These are phyloP conservation scores for Sylvia atricapilla DNA, from an alignment of 2,113 vertebrate species.

Conservation along the genomic window DNA sequence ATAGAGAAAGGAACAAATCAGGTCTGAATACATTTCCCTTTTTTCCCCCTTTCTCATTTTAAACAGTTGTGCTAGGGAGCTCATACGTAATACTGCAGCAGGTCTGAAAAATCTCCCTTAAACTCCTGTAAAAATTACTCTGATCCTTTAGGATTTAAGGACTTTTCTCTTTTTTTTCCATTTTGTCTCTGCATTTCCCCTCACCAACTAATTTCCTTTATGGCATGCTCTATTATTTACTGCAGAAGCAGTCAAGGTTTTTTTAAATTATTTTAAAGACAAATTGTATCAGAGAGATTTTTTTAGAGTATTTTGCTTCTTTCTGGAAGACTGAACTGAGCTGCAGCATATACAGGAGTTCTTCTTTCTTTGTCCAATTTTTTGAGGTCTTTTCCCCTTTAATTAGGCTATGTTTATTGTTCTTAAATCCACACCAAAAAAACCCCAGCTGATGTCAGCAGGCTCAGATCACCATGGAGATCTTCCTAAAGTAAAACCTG, in stretches of 20 bases:
- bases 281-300: neutral
- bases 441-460: neutral
- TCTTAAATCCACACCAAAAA: neutral
- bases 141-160: neutral
- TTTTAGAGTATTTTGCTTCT: neutral
- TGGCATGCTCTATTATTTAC: neutral
- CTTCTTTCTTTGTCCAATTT: neutral
- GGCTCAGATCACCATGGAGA: constrained; percentile 57
- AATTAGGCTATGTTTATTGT: neutral
- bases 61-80: neutral
- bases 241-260: neutral
- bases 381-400: neutral
- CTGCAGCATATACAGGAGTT: neutral
- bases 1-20: neutral
- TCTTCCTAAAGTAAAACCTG: constrained; percentile 31
- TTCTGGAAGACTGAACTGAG: neutral
- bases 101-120: neutral
- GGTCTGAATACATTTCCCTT: neutral
- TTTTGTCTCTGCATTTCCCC: neutral
- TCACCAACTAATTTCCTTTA: neutral
- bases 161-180: neutral
- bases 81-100: neutral
- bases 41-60: neutral
- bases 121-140: neutral
- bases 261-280: neutral